phyloP scores from a whole-genome alignment of 2,797 vertebrate species.

The Oreochromis mossambicus region DNA sequence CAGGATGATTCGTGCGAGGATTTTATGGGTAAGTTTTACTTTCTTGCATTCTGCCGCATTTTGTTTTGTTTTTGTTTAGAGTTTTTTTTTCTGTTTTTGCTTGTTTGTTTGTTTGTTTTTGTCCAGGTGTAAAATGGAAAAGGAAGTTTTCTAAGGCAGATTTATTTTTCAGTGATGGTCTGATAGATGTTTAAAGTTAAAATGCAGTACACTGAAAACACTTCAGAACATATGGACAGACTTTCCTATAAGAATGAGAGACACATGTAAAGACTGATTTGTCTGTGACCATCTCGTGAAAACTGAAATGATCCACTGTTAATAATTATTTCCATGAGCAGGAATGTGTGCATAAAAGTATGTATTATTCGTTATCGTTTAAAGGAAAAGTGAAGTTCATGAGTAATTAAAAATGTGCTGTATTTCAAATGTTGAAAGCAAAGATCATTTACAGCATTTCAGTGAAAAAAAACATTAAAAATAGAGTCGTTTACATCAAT shows the following conservation, averaged over 20 bases:
- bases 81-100: accelerated
- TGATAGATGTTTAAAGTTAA: background rate
- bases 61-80: background rate
- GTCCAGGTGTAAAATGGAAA: background rate
- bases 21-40: conserved; percentile 23
- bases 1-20: background rate
- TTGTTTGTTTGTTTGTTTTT: background rate
- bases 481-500: background rate
- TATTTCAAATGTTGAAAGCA: background rate
- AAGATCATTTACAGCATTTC: background rate
- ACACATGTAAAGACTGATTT: background rate
- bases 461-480: background rate
- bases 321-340: background rate
- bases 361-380: background rate
- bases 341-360: background rate
- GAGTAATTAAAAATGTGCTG: background rate
- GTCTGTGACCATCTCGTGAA: background rate
- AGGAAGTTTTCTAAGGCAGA: background rate
- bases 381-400: background rate
- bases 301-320: background rate
- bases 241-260: background rate
- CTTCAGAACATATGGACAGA: background rate
- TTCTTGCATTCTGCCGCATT: background rate
- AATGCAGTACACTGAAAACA: background rate
- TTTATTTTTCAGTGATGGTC: background rate